Evolutionary conservation across 2,113 vertebrate species (phyloP), one percentile per base, ranked within the genome.

Genomic region (Lanius ludovicianus): DNA sequence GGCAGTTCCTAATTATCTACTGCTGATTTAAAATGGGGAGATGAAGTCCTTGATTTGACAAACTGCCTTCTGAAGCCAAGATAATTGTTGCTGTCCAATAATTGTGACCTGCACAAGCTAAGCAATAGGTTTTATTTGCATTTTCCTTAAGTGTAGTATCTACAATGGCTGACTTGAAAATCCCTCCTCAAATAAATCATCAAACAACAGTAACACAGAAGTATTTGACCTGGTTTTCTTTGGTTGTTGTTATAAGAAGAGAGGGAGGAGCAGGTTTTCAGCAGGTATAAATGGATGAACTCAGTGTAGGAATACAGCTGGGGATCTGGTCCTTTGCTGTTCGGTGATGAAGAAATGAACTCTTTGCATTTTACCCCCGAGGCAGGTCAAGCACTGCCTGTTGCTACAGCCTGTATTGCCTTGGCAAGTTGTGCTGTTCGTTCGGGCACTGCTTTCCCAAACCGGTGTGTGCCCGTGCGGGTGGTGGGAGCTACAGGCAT

Each of bases 401-500:
- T 76, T 37, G 42, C 69, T 55, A 7, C 27, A 70, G 13, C 30
- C 57, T 13, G 4, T 8, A 13, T 13, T 44, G 33, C 47, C 71
- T 25, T 33, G 59, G 10, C 1, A 15, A 67, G 59, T 13, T 50
- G 41, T 46, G 42, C n/a, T 42, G 12, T 10, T 31, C 31, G 19
- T 19, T 52, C 41, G 23, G 85, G 46, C 31, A 20, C 31, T 63
- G 2, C 47, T 42, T 78, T 30, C 56, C 60, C 3, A 1, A 84
- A 56, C 9, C 5, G 0, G 1, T 0, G 2, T 6, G 20, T 53
- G 42, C 25, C 73, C 0, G 0, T 33, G 55, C 19, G 0, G 3
- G 17, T 0, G 5, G 8, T 37, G 77, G 82, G 56, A 64, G 3
- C 39, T 1, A 33, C 1, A 1, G 42, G 13, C 9, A 10, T 0